Evolutionary conservation across 2,797 vertebrate genomes (phyloP).

Genomic region (Pelobates cultripes): DNA sequence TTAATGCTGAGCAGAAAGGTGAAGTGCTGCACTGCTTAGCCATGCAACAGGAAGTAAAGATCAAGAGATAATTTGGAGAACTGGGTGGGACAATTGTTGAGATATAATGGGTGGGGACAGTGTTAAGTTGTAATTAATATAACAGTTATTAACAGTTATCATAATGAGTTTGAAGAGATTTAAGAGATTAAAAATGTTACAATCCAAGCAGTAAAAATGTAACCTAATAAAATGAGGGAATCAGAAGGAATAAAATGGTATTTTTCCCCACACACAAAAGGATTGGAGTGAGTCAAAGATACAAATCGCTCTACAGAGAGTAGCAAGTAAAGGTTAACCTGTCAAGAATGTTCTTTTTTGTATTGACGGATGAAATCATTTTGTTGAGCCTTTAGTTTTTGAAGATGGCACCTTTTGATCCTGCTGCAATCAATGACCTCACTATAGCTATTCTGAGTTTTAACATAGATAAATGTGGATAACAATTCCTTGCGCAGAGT

Average conservation of each 20-base stretch:
- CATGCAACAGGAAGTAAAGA: no score
- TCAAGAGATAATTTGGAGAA: no score
- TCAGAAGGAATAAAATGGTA: neutral
- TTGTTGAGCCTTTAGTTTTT: neutral
- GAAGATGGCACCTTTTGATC: neutral
- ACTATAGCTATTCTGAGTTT: neutral
- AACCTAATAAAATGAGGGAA: neutral
- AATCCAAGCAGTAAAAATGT: neutral
- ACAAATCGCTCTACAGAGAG: slow-evolving; percentile 5
- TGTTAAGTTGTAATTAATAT: no score
- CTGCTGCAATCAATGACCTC: neutral
- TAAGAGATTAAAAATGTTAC: no score
- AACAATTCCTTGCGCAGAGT: neutral
- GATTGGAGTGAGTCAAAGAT: slow-evolving; percentile 3
- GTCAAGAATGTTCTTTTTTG: slow-evolving; percentile 8
- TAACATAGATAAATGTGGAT: neutral
- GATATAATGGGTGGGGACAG: no score
- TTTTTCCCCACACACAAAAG: neutral
- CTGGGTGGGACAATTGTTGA: no score
- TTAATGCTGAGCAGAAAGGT: no score
- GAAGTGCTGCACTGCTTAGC: no score
- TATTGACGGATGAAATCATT: slow-evolving; percentile 8
- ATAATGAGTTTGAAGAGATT: no score
- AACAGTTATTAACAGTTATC: no score
- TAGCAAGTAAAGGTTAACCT: neutral